Conservation (phyloP, 2,113 vertebrate species). For the Callocephalon fimbriatum region DNA sequence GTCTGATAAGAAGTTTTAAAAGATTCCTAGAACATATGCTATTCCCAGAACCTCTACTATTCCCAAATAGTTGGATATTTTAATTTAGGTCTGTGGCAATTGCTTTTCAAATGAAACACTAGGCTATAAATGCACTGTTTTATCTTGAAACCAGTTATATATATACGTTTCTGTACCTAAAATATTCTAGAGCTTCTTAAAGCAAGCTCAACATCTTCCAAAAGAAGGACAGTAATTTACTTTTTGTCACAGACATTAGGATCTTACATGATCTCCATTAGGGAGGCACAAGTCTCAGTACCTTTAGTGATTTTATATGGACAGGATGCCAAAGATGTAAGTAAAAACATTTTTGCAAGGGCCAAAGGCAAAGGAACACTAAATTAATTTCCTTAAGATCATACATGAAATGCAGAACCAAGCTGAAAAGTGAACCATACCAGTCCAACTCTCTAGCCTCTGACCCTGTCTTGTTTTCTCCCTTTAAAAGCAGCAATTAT, state of each 20-base stretch:
- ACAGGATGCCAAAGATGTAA: not conserved
- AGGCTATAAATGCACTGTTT: not conserved
- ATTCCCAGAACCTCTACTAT: not conserved
- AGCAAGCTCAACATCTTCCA: not conserved
- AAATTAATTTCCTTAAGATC: not conserved
- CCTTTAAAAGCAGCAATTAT: not conserved
- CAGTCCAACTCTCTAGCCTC: not conserved
- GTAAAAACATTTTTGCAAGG: too few species aligned
- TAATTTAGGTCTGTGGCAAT: not conserved
- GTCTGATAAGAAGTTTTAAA: not conserved
- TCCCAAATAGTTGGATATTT: not conserved
- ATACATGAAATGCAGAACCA: not conserved
- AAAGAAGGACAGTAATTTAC: not conserved
- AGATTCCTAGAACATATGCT: not conserved
- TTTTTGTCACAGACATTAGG: not conserved
- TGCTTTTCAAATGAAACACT: not conserved
- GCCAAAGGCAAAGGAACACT: not conserved
- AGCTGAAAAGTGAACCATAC: not conserved
- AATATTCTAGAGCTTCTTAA: not conserved
- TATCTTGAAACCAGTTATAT: not conserved
- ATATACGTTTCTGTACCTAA: not conserved
- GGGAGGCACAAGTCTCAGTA: not conserved
- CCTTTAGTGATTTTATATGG: not conserved
- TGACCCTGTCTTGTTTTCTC: not conserved
- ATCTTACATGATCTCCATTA: not conserved